Base-by-base conservation (phyloP, 2,797 vertebrate species). In the Tokudaia tokunoshimensis region DNA sequence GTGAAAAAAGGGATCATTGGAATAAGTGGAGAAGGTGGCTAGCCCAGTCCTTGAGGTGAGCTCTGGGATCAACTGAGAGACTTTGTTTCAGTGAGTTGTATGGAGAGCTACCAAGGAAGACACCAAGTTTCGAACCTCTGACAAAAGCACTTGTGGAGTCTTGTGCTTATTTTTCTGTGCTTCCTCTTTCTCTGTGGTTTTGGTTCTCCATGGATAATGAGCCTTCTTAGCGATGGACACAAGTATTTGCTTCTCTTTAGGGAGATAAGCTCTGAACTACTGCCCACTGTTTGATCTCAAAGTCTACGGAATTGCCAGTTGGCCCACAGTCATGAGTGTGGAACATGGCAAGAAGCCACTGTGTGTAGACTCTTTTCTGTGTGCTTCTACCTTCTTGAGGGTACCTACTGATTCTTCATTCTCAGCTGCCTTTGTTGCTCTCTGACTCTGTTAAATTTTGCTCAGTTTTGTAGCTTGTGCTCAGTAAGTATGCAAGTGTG, bases 361-460 rank as follows among this genome's bases (percentile, higher is more conserved):
- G 19, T n/a, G 0, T 6, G 0, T 17, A 26, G 22, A 8, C 12
- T 5, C 12, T 3, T 31, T 26, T 17, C 12, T 1, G 55, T 37
- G 6, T 6, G 26, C 22, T 61, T 84, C 34, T 94, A n/a, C 41
- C 44, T 84, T 57, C 22, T 22, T 57, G 41, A 17, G 34, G 31
- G 80, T 2, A 72, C 17, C 70, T 72, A 34, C 8, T n/a, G 34
- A 47, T 8, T n/a, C 24, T 96, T 24, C 6, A 7, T 55, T 61
- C 26, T 55, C 50, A 29, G 47, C 22, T 67, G 20, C 61, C 37
- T 59, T 44, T 13, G 17, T 52, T 92, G 24, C 24, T 96, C 13
- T 79, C 57, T 94, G 55, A 63, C 59, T 41, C 55, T 79, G n/a
- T 67, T 92, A 79, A 84, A 76, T 63, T 63, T 57, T 61, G 52